Evolutionary conservation across 2,113 vertebrate species (phyloP).

Genomic region (Motacilla alba): DNA sequence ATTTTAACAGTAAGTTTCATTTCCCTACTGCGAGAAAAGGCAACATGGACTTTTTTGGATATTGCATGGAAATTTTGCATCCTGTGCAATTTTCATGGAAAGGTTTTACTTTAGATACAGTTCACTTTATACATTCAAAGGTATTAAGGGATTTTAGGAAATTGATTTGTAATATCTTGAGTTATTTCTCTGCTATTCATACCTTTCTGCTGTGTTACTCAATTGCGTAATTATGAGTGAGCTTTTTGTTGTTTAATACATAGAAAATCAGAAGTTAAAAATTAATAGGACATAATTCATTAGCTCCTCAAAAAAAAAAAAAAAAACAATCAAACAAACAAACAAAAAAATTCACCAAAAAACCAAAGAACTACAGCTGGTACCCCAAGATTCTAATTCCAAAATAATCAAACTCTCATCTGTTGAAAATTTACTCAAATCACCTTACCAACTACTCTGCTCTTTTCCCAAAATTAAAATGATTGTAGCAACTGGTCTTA

Average conservation of each 20-base stretch:
- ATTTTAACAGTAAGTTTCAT: conserved; percentile 7
- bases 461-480: neutral
- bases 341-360: too few relatives aligned
- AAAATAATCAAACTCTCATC: neutral
- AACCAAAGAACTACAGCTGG: neutral
- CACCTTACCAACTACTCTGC: neutral
- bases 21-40: conserved; percentile 13
- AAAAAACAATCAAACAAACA: too few relatives aligned
- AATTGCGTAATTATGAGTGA: neutral
- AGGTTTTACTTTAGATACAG: neutral
- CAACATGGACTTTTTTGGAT: neutral
- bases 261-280: neutral
- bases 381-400: neutral
- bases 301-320: neutral
- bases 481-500: neutral
- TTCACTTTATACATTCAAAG: neutral
- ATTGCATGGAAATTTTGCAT: neutral
- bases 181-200: neutral
- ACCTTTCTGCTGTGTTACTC: neutral
- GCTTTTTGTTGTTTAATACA: neutral
- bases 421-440: neutral
- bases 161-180: neutral
- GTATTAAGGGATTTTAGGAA: neutral
- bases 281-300: neutral
- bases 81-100: neutral